Conservation (phyloP, 2,888 invertebrate species). For the Xestia xanthographa region DNA sequence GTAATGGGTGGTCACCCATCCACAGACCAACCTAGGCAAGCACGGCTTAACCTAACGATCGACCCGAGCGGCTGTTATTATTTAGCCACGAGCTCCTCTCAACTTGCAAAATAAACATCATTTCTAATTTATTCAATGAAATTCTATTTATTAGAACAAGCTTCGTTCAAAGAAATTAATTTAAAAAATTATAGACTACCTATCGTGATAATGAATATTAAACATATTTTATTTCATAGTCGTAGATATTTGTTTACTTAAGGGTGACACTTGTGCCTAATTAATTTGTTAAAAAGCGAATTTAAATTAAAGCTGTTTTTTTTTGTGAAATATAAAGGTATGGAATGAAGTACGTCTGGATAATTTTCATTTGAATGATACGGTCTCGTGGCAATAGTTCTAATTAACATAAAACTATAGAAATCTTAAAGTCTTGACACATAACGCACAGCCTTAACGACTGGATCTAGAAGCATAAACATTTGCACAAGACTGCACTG, state of each 20-base stretch:
- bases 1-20: too few species aligned
- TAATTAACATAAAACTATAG: background rate
- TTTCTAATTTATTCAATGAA: too few species aligned
- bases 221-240: conserved; percentile 12
- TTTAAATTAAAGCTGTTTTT: background rate
- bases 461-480: background rate
- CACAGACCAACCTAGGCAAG: too few species aligned
- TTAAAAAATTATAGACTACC: conserved; percentile 24
- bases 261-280: background rate
- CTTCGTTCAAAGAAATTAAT: conserved; percentile 38
- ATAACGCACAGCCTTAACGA: background rate
- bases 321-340: background rate
- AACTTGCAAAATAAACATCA: too few species aligned
- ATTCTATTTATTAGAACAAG: too few species aligned
- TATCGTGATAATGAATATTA: conserved; percentile 36
- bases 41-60: too few species aligned
- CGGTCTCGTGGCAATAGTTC: background rate
- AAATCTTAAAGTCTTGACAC: background rate
- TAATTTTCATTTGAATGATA: background rate
- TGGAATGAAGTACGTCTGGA: background rate
- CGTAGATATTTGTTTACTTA: background rate
- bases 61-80: too few species aligned
- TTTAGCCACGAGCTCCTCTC: too few species aligned
- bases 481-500: background rate
- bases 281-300: conserved; percentile 15